These are phyloP conservation scores for Apodemus agrarius DNA, from an alignment of 2,797 vertebrate species.

Conservation along the genomic window DNA sequence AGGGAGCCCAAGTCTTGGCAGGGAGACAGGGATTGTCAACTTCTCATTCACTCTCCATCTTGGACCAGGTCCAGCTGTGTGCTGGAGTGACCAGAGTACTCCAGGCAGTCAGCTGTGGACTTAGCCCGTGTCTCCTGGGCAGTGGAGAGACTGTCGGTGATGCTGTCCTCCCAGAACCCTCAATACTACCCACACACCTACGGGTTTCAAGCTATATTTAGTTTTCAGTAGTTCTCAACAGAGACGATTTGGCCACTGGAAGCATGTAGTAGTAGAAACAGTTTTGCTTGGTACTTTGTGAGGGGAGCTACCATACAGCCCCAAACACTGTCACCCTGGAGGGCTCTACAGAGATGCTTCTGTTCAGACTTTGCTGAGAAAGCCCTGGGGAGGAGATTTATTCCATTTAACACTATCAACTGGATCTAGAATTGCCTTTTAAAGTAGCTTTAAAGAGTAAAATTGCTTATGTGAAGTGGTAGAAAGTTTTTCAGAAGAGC, in stretches of 20 bases:
- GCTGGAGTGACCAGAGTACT: neutral
- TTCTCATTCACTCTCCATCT: neutral
- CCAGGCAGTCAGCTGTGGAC: neutral
- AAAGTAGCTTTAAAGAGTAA: neutral
- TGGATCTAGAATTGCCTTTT: neutral
- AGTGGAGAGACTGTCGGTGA: neutral
- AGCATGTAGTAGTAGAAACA: neutral
- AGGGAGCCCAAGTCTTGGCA: neutral
- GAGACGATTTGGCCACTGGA: neutral
- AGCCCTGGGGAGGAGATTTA: neutral
- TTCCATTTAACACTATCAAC: neutral
- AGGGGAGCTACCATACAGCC: neutral
- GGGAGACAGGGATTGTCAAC: neutral
- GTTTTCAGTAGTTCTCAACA: neutral
- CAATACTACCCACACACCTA: neutral
- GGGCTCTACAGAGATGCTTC: neutral
- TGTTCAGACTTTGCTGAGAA: neutral
- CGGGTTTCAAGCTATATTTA: neutral
- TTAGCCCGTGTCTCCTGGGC: neutral
- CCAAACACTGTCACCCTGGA: neutral
- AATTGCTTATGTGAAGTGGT: slow-evolving; percentile 6
- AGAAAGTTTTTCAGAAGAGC: neutral
- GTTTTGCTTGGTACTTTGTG: neutral
- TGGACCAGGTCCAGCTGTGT: neutral
- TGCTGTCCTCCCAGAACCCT: neutral